Conservation (phyloP, 2,113 vertebrate species). For the Indicator maculatus region DNA sequence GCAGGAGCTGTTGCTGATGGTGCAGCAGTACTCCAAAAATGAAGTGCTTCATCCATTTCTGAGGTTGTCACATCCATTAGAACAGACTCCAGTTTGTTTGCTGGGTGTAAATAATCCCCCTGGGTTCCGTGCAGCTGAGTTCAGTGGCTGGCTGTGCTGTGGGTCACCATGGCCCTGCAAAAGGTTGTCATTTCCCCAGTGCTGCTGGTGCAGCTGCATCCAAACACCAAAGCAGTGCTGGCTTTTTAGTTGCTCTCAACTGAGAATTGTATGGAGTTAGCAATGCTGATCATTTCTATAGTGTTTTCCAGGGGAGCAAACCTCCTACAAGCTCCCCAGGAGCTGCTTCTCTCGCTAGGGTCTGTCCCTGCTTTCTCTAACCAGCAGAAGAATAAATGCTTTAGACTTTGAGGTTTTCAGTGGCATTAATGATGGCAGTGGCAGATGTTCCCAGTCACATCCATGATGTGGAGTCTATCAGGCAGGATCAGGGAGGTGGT, state of each 20-base stretch:
- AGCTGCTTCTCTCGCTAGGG: not conserved
- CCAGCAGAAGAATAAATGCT: not conserved
- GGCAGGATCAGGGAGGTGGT: not conserved
- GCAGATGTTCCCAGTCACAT: fast-evolving
- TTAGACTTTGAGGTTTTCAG: not conserved
- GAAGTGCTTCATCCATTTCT: not conserved
- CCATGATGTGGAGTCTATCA: fast-evolving
- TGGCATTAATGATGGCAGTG: not conserved
- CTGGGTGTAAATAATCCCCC: fast-evolving
- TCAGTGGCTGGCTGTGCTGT: fast-evolving
- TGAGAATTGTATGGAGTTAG: not conserved
- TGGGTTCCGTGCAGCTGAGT: not conserved
- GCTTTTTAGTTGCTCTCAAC: not conserved
- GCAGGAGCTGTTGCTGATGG: not conserved
- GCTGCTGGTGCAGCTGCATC: fast-evolving
- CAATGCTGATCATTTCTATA: not conserved
- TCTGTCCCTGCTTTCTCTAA: not conserved
- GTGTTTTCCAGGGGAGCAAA: not conserved
- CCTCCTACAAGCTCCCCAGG: fast-evolving
- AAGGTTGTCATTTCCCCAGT: fast-evolving
- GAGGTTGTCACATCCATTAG: too few species aligned
- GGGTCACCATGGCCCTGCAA: fast-evolving
- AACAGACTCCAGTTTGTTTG: not conserved
- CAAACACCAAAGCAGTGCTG: fast-evolving
- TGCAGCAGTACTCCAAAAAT: not conserved